Conservation (phyloP, 2,797 vertebrate species). For the Decapterus maruadsi region DNA sequence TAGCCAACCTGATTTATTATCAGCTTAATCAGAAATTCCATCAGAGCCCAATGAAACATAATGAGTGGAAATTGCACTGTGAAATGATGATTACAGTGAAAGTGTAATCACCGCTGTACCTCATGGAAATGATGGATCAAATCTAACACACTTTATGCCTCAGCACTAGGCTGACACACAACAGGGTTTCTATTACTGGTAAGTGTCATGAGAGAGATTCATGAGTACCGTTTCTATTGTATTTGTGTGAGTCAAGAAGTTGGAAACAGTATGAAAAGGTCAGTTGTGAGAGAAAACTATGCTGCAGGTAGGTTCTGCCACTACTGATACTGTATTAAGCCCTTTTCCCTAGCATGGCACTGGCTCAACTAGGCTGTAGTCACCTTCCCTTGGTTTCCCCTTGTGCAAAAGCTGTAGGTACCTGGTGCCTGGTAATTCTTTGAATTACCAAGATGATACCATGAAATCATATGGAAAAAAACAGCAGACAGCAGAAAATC, state of each 20-base stretch:
- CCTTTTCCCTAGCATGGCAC: no score
- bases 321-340: not conserved
- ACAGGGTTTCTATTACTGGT: not conserved
- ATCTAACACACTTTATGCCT: not conserved
- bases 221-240: conserved; percentile 5
- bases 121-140: conserved; percentile 9
- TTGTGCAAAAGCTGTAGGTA: no score
- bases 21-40: conserved; percentile 65
- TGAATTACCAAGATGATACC: no score
- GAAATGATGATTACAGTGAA: conserved; percentile 39
- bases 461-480: no score
- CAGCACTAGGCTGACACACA: not conserved
- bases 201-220: conserved; percentile 10
- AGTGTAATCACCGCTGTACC: conserved; percentile 17
- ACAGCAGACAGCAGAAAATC: no score
- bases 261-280: conserved; percentile 41
- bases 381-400: no score
- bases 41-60: conserved; percentile 68
- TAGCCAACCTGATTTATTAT: conserved; percentile 40
- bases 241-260: not conserved
- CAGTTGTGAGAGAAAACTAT: conserved; percentile 22
- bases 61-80: conserved; percentile 54
- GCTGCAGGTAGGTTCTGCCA: not conserved
- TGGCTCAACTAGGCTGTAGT: no score
- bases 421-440: no score